Evolutionary conservation across 2,113 vertebrate genomes (phyloP), one percentile per base, ranked within the genome.

Genomic region (Trematocara unimaculatum): DNA sequence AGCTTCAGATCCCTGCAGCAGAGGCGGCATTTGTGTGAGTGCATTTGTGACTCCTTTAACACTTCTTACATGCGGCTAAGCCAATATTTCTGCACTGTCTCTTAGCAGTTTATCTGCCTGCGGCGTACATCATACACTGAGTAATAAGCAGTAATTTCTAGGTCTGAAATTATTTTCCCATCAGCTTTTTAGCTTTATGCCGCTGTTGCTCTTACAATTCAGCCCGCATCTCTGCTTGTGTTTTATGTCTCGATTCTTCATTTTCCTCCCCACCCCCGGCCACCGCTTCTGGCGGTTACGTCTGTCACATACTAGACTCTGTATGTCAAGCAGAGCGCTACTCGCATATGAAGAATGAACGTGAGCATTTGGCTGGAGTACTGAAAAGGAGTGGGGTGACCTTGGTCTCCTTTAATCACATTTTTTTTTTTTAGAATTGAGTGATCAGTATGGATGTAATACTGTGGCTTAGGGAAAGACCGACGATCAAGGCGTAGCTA

Each of bases 1-100:
- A 99, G 94, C 94, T 99, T 99, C 93, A 99, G 97, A 89, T 99
- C 99, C 95, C 99, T 99, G 88, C 51, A 64, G 88, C 47, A 58
- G 7, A 91, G n/a, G 83, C 47, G n/a, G 38, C 31, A 35, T 80
- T 87, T 87, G 5, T 29, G 35, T n/a, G 38, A 14, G 23, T 60
- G 14, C 8, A 58, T 78, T 58, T 56, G n/a, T 23, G 60, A 54
- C 11, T 11, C 4, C 51, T 67, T 72, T 70, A 15, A 49, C 17
- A 15, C 9, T 55, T 62, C 35, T 77, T 13, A 8, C 70, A 6
- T 47, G 42, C 4, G 9, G 23, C 14, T 29, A 74, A 47, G 40
- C 9, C 42, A 17, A 47, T 47, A 47, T 47, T 74, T 26, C 67
- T 45, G 67, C 67, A 72, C 8, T 6, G 5, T 62, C 45, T 86